These are phyloP conservation scores for Acleris laterana DNA, from an alignment of 2,888 invertebrate species.

Conservation along the genomic window DNA sequence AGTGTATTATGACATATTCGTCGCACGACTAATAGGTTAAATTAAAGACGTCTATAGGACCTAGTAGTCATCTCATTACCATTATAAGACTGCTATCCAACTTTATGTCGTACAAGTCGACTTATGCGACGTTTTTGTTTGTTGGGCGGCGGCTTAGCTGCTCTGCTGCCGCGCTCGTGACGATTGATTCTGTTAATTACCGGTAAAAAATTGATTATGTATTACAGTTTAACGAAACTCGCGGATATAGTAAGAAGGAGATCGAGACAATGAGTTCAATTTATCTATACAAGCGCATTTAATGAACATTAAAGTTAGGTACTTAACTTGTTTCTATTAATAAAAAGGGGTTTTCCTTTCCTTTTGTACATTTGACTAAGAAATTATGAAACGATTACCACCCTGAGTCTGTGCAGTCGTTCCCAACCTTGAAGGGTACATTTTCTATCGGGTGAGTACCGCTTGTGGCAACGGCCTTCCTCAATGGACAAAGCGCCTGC, in stretches of 20 bases:
- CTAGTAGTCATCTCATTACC: no score
- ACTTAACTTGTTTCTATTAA: background rate
- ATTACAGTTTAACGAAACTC: background rate
- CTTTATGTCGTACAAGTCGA: no score
- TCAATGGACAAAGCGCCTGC: background rate
- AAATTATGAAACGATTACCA: conserved; percentile 3
- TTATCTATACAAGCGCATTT: no score
- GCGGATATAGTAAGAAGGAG: background rate
- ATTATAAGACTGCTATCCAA: no score
- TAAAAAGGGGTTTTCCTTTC: background rate
- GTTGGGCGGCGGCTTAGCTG: background rate
- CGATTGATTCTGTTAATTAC: background rate
- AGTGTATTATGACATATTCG: no score
- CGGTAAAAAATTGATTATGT: background rate
- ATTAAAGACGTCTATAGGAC: no score
- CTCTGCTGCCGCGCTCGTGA: background rate
- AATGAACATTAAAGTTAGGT: no score
- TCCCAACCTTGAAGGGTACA: background rate
- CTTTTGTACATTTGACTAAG: background rate
- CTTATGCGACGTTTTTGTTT: background rate
- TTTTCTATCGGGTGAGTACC: background rate
- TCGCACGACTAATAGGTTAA: no score
- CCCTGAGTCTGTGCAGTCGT: background rate
- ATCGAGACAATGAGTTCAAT: no score
- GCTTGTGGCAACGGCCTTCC: conserved; percentile 6